Percentiles rank a stretch among this genome's conserved stretches.
phyloP scores from a whole-genome alignment of 2,113 vertebrate genomes.

The Nothobranchius kuhntae region DNA sequence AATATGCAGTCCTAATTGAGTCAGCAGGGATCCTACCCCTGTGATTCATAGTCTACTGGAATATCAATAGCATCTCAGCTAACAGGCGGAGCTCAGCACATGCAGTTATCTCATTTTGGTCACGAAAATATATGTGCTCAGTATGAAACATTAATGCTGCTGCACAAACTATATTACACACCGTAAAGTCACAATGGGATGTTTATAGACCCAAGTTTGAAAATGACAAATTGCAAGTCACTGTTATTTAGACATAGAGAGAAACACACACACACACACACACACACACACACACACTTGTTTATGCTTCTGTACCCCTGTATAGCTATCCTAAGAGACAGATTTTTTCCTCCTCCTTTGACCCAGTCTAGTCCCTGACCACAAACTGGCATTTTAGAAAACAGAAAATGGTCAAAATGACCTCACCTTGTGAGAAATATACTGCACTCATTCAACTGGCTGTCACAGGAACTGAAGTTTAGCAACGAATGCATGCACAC shows the following conservation, averaged over 20 bases:
- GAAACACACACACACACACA: constrained; percentile 16
- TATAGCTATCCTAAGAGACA: constrained; percentile 23
- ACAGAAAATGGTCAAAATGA: constrained; percentile 25
- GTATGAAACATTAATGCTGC: constrained; percentile 1
- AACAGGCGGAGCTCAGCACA: constrained; percentile 11
- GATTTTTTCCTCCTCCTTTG: constrained; percentile 9
- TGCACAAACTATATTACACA: constrained; percentile 5
- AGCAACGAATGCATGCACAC: neutral
- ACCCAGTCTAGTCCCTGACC: constrained; percentile 45
- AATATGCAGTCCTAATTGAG: constrained; percentile 68
- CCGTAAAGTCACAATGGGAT: constrained; percentile 16
- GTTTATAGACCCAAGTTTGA: constrained; percentile 13
- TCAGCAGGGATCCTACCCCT: constrained; percentile 61
- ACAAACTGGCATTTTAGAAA: constrained; percentile 31
- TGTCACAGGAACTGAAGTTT: constrained; percentile 17
- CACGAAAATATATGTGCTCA: constrained; percentile 14
- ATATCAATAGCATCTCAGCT: constrained; percentile 57
- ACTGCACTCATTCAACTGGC: constrained; percentile 9
- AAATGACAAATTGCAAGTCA: constrained; percentile 37
- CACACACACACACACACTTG: constrained; percentile 9
- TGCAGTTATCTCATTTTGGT: constrained; percentile 15
- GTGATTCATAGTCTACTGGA: constrained; percentile 38
- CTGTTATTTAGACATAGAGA: constrained; percentile 30
- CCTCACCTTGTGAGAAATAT: constrained; percentile 45
- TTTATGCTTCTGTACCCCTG: constrained; percentile 33